Evolutionary conservation across 2,888 invertebrate genomes (phyloP).

Genomic region (Gastrophysa polygoni): DNA sequence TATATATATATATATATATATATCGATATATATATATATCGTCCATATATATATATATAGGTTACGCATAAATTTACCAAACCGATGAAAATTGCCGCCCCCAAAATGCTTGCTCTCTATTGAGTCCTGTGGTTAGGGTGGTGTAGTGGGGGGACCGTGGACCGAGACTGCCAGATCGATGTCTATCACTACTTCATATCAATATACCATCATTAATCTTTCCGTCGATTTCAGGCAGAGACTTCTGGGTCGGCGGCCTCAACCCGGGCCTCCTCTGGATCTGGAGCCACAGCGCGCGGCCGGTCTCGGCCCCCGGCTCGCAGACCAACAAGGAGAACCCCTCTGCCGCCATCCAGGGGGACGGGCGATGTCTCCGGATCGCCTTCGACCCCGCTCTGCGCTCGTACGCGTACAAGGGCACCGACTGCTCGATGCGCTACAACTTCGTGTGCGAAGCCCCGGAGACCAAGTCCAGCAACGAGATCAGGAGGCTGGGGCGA

Average conservation of each 20-base stretch:
- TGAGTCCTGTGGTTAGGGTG: too few relatives aligned
- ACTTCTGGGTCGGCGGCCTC: slow-evolving; percentile 84
- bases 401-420: slow-evolving; percentile 72
- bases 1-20: too few relatives aligned
- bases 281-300: slow-evolving; percentile 82
- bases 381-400: slow-evolving; percentile 67
- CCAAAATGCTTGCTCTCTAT: too few relatives aligned
- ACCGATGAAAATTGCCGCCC: too few relatives aligned
- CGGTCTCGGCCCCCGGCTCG: slow-evolving; percentile 61
- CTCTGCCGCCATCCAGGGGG: slow-evolving; percentile 63
- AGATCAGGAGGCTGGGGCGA: slow-evolving; percentile 59
- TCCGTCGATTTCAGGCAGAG: slow-evolving; percentile 61
- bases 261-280: slow-evolving; percentile 88
- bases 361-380: slow-evolving; percentile 75
- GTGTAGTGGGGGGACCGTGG: too few relatives aligned
- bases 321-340: slow-evolving; percentile 53
- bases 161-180: too few relatives aligned
- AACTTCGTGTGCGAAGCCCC: slow-evolving; percentile 75
- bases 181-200: neutral
- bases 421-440: slow-evolving; percentile 73
- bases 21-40: too few relatives aligned
- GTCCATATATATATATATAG: too few relatives aligned
- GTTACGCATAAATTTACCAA: too few relatives aligned
- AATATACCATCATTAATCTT: neutral
- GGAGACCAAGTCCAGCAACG: slow-evolving; percentile 66